These are phyloP conservation scores for Halictus rubicundus DNA, from an alignment of 1,140 invertebrate genomes.

Conservation along the genomic window DNA sequence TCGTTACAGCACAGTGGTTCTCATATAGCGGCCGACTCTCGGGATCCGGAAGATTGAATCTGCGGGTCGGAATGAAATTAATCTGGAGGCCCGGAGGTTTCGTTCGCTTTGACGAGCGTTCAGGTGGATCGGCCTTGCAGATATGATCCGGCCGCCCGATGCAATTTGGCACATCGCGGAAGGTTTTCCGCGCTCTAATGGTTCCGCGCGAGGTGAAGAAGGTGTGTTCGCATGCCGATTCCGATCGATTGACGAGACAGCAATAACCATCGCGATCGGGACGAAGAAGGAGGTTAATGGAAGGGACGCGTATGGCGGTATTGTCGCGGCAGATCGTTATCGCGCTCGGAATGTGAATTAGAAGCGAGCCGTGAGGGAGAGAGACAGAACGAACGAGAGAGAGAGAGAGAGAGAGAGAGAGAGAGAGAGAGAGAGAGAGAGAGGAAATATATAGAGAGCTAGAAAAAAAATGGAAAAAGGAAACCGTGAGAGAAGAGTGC, in stretches of 20 bases:
- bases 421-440: too few species aligned
- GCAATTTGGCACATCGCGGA: too few species aligned
- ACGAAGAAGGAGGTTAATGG: neutral
- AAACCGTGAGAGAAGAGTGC: neutral
- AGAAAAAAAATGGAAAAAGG: neutral
- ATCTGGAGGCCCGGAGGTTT: neutral
- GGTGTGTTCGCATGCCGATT: neutral
- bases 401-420: too few species aligned
- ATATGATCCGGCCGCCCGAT: too few species aligned
- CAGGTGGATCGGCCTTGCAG: neutral
- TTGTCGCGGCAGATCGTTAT: slow-evolving; percentile 8
- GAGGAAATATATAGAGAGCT: too few species aligned
- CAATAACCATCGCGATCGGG: slow-evolving; percentile 24
- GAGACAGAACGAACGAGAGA: too few species aligned
- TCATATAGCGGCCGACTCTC: too few species aligned
- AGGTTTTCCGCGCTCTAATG: too few species aligned
- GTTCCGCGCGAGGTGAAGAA: too few species aligned
- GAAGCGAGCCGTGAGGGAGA: neutral
- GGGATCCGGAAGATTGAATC: too few species aligned
- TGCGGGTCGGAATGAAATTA: too few species aligned
- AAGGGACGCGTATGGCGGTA: slow-evolving; percentile 4
- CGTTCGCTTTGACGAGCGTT: neutral
- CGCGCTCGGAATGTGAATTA: slow-evolving; percentile 21
- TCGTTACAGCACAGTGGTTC: too few species aligned
- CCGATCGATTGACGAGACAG: slow-evolving; percentile 51